Evolutionary conservation across 1,140 invertebrate genomes (phyloP).

Genomic region (Bombyx mandarina): DNA sequence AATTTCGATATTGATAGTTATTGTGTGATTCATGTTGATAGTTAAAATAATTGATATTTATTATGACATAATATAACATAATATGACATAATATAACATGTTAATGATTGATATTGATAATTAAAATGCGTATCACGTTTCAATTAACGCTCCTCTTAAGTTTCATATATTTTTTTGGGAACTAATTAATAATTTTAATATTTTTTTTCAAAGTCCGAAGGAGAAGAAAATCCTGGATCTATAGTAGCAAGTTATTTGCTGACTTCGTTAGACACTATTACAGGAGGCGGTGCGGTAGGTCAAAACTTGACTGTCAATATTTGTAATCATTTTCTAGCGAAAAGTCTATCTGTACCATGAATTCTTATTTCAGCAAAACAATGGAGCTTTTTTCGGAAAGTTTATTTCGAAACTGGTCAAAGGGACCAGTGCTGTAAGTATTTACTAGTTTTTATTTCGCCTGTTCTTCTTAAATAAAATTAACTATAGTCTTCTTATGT

Average conservation of each 20-base stretch:
- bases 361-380: constrained; percentile 50
- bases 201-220: constrained; percentile 40
- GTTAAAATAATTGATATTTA: too few species aligned
- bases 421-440: constrained; percentile 53
- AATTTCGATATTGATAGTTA: too few species aligned
- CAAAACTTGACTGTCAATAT: neutral
- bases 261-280: constrained; percentile 52
- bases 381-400: constrained; percentile 59
- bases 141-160: too few species aligned
- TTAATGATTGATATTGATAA: too few species aligned
- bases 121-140: too few species aligned
- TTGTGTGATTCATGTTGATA: too few species aligned
- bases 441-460: constrained; percentile 3
- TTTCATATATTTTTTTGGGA: too few species aligned
- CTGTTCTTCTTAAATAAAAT: neutral
- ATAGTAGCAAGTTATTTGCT: constrained; percentile 52
- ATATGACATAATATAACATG: too few species aligned
- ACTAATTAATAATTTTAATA: neutral
- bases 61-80: too few species aligned
- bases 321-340: neutral
- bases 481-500: too few species aligned
- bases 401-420: constrained; percentile 51
- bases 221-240: constrained; percentile 49
- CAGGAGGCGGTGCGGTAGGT: constrained; percentile 51
- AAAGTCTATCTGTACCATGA: constrained; percentile 2